Percentiles rank a stretch among this genome's conserved stretches.
These are phyloP conservation scores for Sparus aurata DNA, from an alignment of 2,797 vertebrate species.

Conservation along the genomic window DNA sequence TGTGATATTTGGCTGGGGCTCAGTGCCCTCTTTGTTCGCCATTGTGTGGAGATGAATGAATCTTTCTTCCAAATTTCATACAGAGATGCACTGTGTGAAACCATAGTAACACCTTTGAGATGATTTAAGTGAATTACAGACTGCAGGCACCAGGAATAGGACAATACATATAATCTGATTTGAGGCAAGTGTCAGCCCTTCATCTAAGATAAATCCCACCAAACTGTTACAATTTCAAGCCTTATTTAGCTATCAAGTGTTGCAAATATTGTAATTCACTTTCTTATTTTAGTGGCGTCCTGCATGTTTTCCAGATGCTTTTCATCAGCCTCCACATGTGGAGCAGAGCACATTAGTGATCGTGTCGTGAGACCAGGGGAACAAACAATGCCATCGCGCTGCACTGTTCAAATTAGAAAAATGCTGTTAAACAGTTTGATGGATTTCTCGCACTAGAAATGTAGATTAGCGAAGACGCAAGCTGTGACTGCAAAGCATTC, in stretches of 20 bases:
- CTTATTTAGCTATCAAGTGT: not conserved
- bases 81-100: constrained; percentile 65
- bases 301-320: constrained; percentile 16
- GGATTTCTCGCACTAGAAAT: constrained; percentile 37
- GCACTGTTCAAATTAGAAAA: constrained; percentile 41
- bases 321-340: constrained; percentile 13
- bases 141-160: constrained; percentile 7
- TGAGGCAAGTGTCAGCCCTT: not conserved
- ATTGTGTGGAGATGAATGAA: constrained; percentile 71
- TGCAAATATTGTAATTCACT: constrained; percentile 11
- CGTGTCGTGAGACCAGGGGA: constrained; percentile 7
- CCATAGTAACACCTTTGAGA: constrained; percentile 66
- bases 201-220: not conserved
- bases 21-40: constrained; percentile 68
- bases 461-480: constrained; percentile 46
- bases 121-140: constrained; percentile 44
- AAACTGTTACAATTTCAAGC: not conserved
- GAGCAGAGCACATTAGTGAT: constrained; percentile 20
- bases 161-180: constrained; percentile 1
- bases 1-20: constrained; percentile 70
- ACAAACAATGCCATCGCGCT: constrained; percentile 24
- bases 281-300: constrained; percentile 3
- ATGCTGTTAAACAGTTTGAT: constrained; percentile 34
- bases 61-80: constrained; percentile 73
- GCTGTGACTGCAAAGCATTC: constrained; percentile 47